phyloP scores from a whole-genome alignment of 1,140 invertebrate genomes.

The Bombus cullumanus region DNA sequence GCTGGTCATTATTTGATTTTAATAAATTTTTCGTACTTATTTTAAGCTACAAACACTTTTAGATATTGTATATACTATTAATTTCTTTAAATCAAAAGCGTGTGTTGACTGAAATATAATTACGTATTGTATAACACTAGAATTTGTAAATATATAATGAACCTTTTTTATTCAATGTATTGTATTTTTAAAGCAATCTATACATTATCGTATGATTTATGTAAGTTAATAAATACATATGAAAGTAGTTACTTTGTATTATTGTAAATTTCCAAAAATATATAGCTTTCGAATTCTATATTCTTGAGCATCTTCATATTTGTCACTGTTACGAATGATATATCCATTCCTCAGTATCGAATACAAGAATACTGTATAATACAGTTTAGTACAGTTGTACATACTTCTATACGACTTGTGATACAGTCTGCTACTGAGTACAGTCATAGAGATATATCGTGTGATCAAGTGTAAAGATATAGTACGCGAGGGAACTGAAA shows the following conservation, averaged over 20 bases:
- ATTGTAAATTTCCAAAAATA: too few relatives aligned
- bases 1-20: background rate
- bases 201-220: slow-evolving; percentile 8
- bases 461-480: too few relatives aligned
- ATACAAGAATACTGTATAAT: too few relatives aligned
- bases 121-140: slow-evolving; percentile 24
- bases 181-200: slow-evolving; percentile 31
- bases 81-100: slow-evolving; percentile 1
- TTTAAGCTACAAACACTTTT: slow-evolving; percentile 21
- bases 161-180: slow-evolving; percentile 35
- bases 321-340: too few relatives aligned
- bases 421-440: too few relatives aligned
- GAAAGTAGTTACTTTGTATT: background rate
- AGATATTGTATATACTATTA: slow-evolving; percentile 5
- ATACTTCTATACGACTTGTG: too few relatives aligned
- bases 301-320: too few relatives aligned
- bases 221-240: slow-evolving; percentile 28
- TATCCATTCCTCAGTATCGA: too few relatives aligned
- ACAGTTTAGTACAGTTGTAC: too few relatives aligned
- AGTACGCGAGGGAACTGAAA: too few relatives aligned
- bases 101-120: slow-evolving; percentile 26
- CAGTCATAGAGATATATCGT: too few relatives aligned
- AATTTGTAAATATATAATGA: slow-evolving; percentile 48
- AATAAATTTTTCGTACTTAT: slow-evolving; percentile 2
- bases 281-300: too few relatives aligned